Base-by-base conservation (phyloP, 2,113 vertebrate genomes). In the Alosa alosa region DNA sequence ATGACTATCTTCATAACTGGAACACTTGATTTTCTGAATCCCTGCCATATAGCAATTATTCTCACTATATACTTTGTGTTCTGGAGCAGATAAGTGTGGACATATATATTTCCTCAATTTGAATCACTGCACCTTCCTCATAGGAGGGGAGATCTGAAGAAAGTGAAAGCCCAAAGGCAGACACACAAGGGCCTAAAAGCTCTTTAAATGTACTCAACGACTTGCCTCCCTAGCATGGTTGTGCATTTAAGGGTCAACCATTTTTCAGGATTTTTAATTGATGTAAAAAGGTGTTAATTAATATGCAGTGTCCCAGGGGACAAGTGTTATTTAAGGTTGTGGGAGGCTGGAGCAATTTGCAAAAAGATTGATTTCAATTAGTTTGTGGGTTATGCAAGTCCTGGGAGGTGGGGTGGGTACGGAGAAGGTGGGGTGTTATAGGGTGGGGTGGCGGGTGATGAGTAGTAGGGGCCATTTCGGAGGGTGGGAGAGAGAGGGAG, bases 321-420 rank as follows among this genome's bases (percentile, higher is more conserved):
- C 95, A 95, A 95, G 95, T 94, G 93, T 96, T 96, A 96, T 96
- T 96, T 96, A 96, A 96, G 95, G 94, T 94, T 93, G 94, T 93
- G 95, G 91, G 92, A 95, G 94, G 94, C 93, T 91, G 88, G 89
- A 93, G 93, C 91, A 93, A 95, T 96, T 96, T 96, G 95, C 96
- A 93, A 91, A 44, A 94, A 95, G 95, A 96, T 96, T 96, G 95
- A 96, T 96, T 94, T 95, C 96, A 96, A 96, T 96, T 96, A 96
- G 95, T 96, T 95, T 96, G 95, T 94, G 95, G 95, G 96, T 95
- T 95, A 94, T 95, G 93, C 93, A 91, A 94, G 95, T 72, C 64
- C 64, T 36, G 64, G n/a, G 11, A 10, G 55, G 55, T 60, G 55
- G 9, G 55, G 55, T 60, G 55, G 55, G 55, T 52, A 18, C 6